phyloP scores from a whole-genome alignment of 2,888 invertebrate species.

The Thysanoteuthis rhombus region DNA sequence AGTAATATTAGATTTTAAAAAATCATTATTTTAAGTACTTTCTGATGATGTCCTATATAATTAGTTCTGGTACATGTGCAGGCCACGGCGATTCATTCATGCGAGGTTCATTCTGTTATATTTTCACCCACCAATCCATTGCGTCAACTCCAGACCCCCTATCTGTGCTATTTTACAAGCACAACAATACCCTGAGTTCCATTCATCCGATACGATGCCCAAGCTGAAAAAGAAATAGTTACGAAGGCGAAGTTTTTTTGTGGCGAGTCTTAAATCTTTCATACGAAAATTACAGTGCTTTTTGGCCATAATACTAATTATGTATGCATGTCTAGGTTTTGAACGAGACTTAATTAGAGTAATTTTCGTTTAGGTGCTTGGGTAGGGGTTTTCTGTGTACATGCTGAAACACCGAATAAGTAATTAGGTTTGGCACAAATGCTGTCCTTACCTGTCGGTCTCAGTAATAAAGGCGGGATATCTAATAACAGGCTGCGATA shows the following conservation, averaged over 20 bases:
- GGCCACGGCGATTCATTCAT: too few species aligned
- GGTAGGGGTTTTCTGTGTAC: not conserved
- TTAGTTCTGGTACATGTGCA: too few species aligned
- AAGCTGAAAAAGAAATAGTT: not conserved
- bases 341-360: not conserved
- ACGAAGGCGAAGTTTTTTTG: not conserved
- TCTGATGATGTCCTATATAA: too few species aligned
- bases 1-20: too few species aligned
- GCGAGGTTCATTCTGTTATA: too few species aligned
- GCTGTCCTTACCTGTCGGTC: not conserved
- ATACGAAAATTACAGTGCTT: not conserved
- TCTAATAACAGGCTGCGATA: not conserved
- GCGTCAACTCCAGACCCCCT: too few species aligned
- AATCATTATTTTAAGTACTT: too few species aligned
- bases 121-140: too few species aligned
- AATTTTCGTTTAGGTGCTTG: not conserved
- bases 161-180: too few species aligned
- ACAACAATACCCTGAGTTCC: too few species aligned
- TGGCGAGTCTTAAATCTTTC: not conserved
- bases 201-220: too few species aligned
- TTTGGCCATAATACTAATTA: not conserved
- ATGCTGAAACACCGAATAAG: not conserved
- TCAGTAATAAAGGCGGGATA: not conserved
- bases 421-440: not conserved
- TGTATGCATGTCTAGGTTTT: not conserved